Percentiles rank a stretch among this genome's conserved stretches.
Evolutionary conservation across 2,113 vertebrate genomes (phyloP).

Genomic region (Myotis brandtii): DNA sequence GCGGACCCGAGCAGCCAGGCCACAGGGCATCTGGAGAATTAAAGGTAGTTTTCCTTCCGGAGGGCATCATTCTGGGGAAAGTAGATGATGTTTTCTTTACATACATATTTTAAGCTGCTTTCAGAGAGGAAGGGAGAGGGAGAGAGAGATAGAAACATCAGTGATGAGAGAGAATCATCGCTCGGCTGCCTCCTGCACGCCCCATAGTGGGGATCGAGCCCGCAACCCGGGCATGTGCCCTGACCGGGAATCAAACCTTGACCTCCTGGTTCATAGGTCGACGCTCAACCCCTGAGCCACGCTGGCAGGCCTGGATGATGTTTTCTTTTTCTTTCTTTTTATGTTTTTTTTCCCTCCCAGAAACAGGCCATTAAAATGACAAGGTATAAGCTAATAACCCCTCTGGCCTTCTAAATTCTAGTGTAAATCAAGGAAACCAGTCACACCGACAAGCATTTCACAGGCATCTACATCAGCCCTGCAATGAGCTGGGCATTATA

Average conservation of each 20-base stretch:
- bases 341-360: not conserved
- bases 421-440: slow-evolving; percentile 49
- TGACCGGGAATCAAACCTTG: too few species aligned
- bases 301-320: too few species aligned
- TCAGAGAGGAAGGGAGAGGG: too few species aligned
- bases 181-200: too few species aligned
- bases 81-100: not conserved
- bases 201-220: too few species aligned
- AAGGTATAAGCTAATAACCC: slow-evolving; percentile 6
- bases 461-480: slow-evolving; percentile 28
- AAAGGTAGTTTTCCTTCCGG: not conserved
- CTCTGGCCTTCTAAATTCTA: slow-evolving; percentile 47
- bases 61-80: not conserved
- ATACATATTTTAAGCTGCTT: too few species aligned
- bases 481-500: not conserved
- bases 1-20: not conserved
- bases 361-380: slow-evolving; percentile 18
- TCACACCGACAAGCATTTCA: slow-evolving; percentile 50
- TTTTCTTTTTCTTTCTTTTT: not conserved
- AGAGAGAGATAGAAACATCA: too few species aligned
- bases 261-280: too few species aligned
- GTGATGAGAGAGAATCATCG: too few species aligned
- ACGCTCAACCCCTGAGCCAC: too few species aligned
- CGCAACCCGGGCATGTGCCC: too few species aligned
- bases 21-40: not conserved